Conservation (phyloP, 2,113 vertebrate genomes). For the Chloropsis cyanopogon region DNA sequence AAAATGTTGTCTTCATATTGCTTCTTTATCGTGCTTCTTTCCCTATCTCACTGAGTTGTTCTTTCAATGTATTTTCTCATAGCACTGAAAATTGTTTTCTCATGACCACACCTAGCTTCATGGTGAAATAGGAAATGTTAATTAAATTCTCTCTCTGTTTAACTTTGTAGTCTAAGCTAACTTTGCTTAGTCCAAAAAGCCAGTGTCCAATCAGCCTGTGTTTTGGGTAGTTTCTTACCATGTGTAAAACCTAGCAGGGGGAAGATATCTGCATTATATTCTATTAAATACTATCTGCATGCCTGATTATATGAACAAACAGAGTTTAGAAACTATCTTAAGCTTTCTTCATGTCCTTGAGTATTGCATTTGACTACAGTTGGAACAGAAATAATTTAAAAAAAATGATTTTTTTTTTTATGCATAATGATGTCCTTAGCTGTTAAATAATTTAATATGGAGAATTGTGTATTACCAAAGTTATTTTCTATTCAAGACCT, state of each 20-base stretch:
- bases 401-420: background rate
- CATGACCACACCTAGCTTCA: background rate
- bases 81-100: background rate
- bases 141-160: background rate
- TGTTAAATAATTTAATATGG: background rate
- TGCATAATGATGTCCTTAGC: background rate
- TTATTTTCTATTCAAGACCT: background rate
- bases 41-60: background rate
- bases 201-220: background rate
- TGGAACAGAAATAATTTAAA: background rate
- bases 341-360: background rate
- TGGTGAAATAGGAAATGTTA: background rate
- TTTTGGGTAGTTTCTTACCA: background rate
- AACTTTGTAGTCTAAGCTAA: background rate
- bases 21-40: background rate
- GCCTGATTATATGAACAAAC: background rate
- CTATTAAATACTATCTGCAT: background rate
- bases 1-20: background rate
- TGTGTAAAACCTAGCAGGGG: background rate
- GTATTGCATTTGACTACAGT: background rate
- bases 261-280: background rate
- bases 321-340: background rate
- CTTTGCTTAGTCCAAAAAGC: background rate
- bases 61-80: background rate
- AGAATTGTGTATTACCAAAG: background rate